Evolutionary conservation across 1,140 invertebrate genomes (phyloP), one percentile per base, ranked within the genome.

Genomic region (Sogatella furcifera): DNA sequence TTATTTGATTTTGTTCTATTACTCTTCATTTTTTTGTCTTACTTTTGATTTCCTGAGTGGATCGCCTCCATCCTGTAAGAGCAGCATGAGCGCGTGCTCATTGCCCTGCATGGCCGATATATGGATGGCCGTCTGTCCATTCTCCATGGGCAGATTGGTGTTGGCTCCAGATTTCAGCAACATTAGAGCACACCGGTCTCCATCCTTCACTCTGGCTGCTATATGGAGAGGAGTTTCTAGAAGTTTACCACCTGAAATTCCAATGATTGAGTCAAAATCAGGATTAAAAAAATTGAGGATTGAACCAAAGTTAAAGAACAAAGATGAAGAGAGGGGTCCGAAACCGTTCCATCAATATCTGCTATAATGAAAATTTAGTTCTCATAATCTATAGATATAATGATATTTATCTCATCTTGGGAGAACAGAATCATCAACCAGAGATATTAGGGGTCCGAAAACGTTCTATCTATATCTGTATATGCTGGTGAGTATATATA

Each of bases 121-220:
- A 65, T 97, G 94, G 2, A 97, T 86, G 0, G 94, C 90, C 0
- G 93, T 95, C 73, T 95, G 89, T 14, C 95, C 95, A 73, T 97
- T 94, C 73, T 97, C 85, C 9, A 87, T 92, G 0, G 82, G 82
- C 57, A 92, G 81, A 77, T 99, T 98, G 0, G 96, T 90, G 63
- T 94, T 89, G 10, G 96, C 96, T 5, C 97, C 97, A 13, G 92
- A 96, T 76, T 99, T 99, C 4, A 99, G 74, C 61, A 99, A 74
- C 94, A 99, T 97, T 62, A 97, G 81, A 10, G 93, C 95, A 76
- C 95, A 98, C 73, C 92, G 87, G 69, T 97, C 94, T 52, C 95
- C 95, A 68, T 95, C 93, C 58, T 84, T 84, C 41, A 95, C 91
- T 59, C 94, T 79, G 1, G 95, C 89, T 13, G 95, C 94, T 62